phyloP scores from a whole-genome alignment of 2,888 invertebrate genomes.

The Platynereis dumerilii region DNA sequence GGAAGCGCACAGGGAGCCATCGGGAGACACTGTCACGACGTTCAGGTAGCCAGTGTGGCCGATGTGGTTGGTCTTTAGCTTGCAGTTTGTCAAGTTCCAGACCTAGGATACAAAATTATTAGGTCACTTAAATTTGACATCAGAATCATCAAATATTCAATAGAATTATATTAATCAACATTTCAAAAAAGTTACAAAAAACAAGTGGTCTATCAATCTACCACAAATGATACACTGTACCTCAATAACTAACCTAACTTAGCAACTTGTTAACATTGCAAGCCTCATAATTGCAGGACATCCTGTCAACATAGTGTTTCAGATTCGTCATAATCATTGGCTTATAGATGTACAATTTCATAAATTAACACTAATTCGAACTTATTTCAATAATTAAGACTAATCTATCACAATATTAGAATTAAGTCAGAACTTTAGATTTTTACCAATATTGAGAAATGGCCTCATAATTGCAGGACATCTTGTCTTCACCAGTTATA shows the following conservation, averaged over 20 bases:
- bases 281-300: constrained; percentile 34
- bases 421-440: too few relatives aligned
- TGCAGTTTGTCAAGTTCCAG: constrained; percentile 98
- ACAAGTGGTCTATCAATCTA: too few relatives aligned
- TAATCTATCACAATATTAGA: too few relatives aligned
- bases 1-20: constrained; percentile 99
- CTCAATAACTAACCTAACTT: too few relatives aligned
- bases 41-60: constrained; percentile 98
- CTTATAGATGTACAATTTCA: background rate
- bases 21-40: constrained; percentile 98
- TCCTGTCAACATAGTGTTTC: constrained; percentile 3
- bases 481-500: constrained; percentile 3
- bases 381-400: too few relatives aligned
- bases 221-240: too few relatives aligned
- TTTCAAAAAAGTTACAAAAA: background rate
- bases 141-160: background rate
- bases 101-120: constrained; percentile 71
- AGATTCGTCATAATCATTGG: constrained; percentile 22
- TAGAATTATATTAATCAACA: background rate
- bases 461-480: constrained; percentile 26
- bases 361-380: too few relatives aligned
- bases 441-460: background rate
- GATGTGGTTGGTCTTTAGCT: constrained; percentile 96
- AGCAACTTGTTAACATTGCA: background rate
- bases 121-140: background rate